These are phyloP conservation scores for Beris morrisii DNA, from an alignment of 2,888 invertebrate species.

Conservation along the genomic window DNA sequence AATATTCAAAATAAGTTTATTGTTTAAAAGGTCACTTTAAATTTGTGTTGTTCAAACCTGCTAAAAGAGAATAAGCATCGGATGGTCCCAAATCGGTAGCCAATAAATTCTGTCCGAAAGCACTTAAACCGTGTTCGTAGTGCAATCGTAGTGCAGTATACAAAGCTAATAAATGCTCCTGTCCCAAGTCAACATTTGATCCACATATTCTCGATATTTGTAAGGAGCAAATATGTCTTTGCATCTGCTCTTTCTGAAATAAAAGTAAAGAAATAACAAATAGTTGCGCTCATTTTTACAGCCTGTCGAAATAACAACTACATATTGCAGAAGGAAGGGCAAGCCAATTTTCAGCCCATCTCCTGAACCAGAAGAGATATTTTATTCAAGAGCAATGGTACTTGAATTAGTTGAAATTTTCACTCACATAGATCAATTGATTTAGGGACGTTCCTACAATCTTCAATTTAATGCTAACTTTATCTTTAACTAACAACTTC, in stretches of 20 bases:
- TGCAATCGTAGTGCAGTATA: slow-evolving; percentile 66
- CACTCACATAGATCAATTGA: no score
- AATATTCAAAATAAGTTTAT: slow-evolving; percentile 4
- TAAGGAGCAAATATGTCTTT: slow-evolving; percentile 77
- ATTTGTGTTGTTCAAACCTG: slow-evolving; percentile 55
- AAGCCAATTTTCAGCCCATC: no score
- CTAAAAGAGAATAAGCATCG: slow-evolving; percentile 80
- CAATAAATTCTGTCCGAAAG: slow-evolving; percentile 62
- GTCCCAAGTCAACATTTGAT: slow-evolving; percentile 61
- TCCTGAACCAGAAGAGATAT: no score
- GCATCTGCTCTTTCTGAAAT: slow-evolving; percentile 65
- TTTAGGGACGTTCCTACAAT: no score
- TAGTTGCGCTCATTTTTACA: no score
- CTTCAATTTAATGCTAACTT: no score
- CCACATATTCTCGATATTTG: slow-evolving; percentile 76
- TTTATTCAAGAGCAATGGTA: no score
- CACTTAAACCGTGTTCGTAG: slow-evolving; percentile 65
- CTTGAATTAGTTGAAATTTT: no score
- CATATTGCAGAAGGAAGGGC: no score
- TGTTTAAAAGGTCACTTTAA: background rate
- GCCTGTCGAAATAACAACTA: no score
- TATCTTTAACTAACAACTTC: no score
- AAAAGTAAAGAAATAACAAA: slow-evolving; percentile 1
- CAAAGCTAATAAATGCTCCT: slow-evolving; percentile 61
- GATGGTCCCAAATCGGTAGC: slow-evolving; percentile 73